Percentiles rank a stretch among this genome's conserved stretches.
Conservation (phyloP, 2,888 invertebrate genomes). For the Phyllotreta cruciferae region DNA sequence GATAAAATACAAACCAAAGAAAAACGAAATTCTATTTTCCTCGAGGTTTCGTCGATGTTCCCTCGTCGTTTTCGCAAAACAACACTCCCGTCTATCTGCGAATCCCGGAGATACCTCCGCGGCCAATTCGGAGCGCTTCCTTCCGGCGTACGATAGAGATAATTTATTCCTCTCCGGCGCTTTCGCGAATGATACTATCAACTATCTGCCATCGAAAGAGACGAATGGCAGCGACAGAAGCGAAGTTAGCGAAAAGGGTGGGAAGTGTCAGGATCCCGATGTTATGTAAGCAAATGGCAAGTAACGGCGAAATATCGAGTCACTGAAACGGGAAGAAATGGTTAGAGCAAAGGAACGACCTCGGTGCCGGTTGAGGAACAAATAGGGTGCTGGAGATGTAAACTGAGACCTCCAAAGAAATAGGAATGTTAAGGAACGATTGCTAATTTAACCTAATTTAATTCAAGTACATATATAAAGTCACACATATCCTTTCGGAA, state of each 20-base stretch:
- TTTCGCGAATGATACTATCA: constrained; percentile 31
- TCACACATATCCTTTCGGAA: no score
- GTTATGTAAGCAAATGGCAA: constrained; percentile 38
- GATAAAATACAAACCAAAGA: not conserved
- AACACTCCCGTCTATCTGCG: constrained; percentile 1
- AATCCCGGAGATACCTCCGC: constrained; percentile 10
- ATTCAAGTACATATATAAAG: not conserved
- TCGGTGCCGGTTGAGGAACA: constrained; percentile 39
- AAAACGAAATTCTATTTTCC: not conserved
- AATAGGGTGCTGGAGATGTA: constrained; percentile 48
- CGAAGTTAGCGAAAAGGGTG: constrained; percentile 41
- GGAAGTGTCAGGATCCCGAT: constrained; percentile 37
- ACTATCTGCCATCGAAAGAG: constrained; percentile 31
- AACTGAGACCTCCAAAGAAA: constrained; percentile 40
- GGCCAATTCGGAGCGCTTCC: constrained; percentile 17
- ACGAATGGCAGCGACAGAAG: constrained; percentile 30
- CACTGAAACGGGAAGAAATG: constrained; percentile 36
- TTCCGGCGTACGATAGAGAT: not conserved
- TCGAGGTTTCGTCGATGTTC: not conserved
- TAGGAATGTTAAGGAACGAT: constrained; percentile 31
- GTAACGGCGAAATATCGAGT: constrained; percentile 38
- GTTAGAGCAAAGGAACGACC: constrained; percentile 36
- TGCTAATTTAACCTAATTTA: no score
- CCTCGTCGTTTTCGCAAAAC: constrained; percentile 4
- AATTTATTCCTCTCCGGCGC: constrained; percentile 24